Evolutionary conservation across 2,888 invertebrate genomes (phyloP).

Genomic region (Protodeltote pygarga): DNA sequence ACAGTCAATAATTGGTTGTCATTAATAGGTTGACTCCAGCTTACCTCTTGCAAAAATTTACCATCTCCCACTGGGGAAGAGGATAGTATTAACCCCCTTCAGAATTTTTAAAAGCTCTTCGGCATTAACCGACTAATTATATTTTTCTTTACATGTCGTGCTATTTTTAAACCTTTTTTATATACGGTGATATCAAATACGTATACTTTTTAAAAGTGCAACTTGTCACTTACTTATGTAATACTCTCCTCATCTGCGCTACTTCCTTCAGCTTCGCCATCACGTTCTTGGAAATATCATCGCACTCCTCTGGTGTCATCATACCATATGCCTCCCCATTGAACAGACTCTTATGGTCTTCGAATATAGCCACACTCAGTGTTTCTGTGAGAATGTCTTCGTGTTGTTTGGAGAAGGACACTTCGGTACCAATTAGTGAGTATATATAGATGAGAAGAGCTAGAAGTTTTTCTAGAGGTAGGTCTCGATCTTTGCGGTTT

Average conservation of each 20-base stretch:
- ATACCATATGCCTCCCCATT: slow-evolving; percentile 48
- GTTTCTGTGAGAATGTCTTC: slow-evolving; percentile 80
- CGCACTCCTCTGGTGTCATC: slow-evolving; percentile 68
- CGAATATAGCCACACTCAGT: slow-evolving; percentile 85
- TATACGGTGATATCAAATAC: no score
- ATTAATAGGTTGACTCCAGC: no score
- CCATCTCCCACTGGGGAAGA: no score
- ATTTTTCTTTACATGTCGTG: no score
- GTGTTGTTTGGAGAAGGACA: slow-evolving; percentile 83
- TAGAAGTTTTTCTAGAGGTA: slow-evolving; percentile 87
- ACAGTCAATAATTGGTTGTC: no score
- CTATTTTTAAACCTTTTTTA: no score
- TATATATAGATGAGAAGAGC: slow-evolving; percentile 88
- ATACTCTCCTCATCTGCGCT: slow-evolving; percentile 70
- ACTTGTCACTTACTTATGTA: slow-evolving; percentile 74
- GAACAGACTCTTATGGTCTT: slow-evolving; percentile 79
- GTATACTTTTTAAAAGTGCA: no score
- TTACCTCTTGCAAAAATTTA: no score
- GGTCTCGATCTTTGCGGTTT: slow-evolving; percentile 81
- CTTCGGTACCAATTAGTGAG: slow-evolving; percentile 87
- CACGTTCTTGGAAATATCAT: slow-evolving; percentile 60
- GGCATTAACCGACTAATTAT: no score
- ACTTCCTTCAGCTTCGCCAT: slow-evolving; percentile 71
- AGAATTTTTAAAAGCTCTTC: no score
- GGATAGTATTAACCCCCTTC: no score